Percentiles rank a stretch among this genome's conserved stretches.
Conservation (phyloP, 1,140 invertebrate genomes). For the Ceratoteleas bidentatus region DNA sequence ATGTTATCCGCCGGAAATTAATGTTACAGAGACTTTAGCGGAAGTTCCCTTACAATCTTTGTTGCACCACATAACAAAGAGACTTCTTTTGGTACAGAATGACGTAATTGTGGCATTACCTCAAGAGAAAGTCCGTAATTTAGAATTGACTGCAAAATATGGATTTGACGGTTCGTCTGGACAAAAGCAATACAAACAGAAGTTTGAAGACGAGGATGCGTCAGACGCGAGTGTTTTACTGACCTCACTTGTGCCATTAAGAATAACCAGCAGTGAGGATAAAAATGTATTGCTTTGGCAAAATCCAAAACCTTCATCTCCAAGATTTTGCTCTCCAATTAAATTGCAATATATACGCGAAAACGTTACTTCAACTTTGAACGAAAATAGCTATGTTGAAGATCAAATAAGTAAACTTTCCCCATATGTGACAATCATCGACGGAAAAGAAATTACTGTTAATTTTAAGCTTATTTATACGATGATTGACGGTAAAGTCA, state of each 20-base stretch:
- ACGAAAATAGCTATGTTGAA: conserved; percentile 39
- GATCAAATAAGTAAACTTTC: conserved; percentile 45
- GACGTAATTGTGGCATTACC: neutral
- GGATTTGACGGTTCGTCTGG: conserved; percentile 30
- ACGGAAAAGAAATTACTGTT: conserved; percentile 33
- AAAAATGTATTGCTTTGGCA: conserved; percentile 53
- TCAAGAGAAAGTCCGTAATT: no score
- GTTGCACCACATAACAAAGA: no score
- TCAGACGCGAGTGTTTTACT: conserved; percentile 61
- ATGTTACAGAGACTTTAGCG: no score
- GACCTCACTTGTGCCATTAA: conserved; percentile 60
- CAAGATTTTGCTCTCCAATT: conserved; percentile 44
- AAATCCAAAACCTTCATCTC: conserved; percentile 51
- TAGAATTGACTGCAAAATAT: no score
- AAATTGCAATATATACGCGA: conserved; percentile 37
- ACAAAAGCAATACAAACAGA: conserved; percentile 48
- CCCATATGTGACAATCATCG: conserved; percentile 30
- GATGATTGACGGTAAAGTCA: conserved; percentile 57
- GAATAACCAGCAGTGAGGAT: conserved; percentile 12
- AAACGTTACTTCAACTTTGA: conserved; percentile 26
- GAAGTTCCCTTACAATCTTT: no score
- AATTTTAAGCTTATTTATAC: conserved; percentile 36
- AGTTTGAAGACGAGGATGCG: conserved; percentile 34
- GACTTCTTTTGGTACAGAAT: no score
- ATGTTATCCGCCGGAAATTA: no score